Conservation (phyloP, 2,797 vertebrate species). For the Botia almorhae region DNA sequence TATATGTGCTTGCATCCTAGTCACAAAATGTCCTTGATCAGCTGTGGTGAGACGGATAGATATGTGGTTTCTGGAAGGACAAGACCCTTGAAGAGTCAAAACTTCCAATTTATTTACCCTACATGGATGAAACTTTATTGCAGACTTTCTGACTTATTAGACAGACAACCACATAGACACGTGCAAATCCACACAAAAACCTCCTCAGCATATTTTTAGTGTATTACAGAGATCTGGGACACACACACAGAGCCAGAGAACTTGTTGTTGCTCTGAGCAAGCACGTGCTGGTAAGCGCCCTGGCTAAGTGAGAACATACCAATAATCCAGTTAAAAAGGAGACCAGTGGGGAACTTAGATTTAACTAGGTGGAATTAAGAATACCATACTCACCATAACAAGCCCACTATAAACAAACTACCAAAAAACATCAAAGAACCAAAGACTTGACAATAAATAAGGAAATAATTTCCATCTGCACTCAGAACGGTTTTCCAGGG, state of each 20-base stretch:
- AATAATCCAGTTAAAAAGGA: not conserved
- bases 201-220: slow-evolving; percentile 12
- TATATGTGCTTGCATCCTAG: slow-evolving; percentile 1
- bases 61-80: slow-evolving; percentile 11
- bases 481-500: not conserved
- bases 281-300: slow-evolving; percentile 18
- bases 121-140: not conserved
- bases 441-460: not conserved
- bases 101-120: not conserved
- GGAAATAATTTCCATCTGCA: not conserved
- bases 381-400: not conserved
- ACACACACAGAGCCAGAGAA: slow-evolving; percentile 1
- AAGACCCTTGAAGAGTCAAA: not conserved
- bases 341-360: not conserved
- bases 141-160: slow-evolving; percentile 12
- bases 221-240: not conserved
- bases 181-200: not conserved
- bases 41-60: slow-evolving; percentile 19
- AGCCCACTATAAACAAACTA: not conserved
- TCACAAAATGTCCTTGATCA: slow-evolving; percentile 15
- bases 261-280: slow-evolving; percentile 35
- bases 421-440: not conserved
- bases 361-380: not conserved
- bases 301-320: not conserved
- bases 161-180: slow-evolving; percentile 13